Percentiles rank a stretch among this genome's conserved stretches.
Conservation (phyloP, 92 coral and sea anemone genomes). For the Umimayanthus kanabou region DNA sequence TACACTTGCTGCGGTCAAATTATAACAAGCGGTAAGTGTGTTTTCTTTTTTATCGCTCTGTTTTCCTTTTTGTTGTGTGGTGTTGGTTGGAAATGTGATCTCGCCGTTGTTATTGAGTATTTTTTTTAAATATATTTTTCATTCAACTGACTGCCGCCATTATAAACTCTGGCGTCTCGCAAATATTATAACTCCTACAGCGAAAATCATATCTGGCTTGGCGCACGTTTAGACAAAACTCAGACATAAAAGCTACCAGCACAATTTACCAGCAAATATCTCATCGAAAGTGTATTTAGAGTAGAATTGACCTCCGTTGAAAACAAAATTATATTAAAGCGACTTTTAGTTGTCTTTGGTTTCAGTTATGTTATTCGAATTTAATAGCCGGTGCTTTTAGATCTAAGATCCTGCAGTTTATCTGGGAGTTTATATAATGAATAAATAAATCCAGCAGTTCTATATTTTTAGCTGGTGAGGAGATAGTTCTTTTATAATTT, state of each 20-base stretch:
- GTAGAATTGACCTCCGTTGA: background rate
- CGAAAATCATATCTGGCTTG: background rate
- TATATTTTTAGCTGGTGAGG: background rate
- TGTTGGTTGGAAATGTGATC: background rate
- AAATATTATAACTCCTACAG: too few relatives aligned
- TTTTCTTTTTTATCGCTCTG: background rate
- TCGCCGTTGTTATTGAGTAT: too few relatives aligned
- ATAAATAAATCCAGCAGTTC: background rate
- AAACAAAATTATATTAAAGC: too few relatives aligned
- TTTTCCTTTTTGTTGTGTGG: background rate
- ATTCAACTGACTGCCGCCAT: background rate
- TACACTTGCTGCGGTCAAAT: background rate
- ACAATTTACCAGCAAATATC: background rate
- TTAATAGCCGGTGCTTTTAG: background rate
- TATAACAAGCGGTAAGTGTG: background rate
- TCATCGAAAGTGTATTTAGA: background rate
- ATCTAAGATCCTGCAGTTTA: background rate
- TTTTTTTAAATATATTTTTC: too few relatives aligned
- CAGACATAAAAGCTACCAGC: background rate
- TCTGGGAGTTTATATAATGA: too few relatives aligned
- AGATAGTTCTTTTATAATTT: background rate
- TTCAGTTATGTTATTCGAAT: background rate
- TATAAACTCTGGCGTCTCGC: background rate
- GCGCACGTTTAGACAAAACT: background rate
- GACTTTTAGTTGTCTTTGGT: too few relatives aligned